These are phyloP conservation scores for Lucinisca nassula DNA, from an alignment of 2,888 invertebrate genomes.

Conservation along the genomic window DNA sequence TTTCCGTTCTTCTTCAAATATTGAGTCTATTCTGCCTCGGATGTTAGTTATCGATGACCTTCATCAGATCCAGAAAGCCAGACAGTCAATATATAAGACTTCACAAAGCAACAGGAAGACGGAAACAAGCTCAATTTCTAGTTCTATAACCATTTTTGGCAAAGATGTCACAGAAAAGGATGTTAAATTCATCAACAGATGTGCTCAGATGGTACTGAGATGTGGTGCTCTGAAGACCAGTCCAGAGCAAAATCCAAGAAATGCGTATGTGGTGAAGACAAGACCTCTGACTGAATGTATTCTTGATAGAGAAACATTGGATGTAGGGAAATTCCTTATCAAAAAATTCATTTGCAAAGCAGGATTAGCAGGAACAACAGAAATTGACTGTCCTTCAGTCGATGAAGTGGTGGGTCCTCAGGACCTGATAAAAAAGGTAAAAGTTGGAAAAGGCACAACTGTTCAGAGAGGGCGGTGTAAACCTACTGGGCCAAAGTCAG, in stretches of 20 bases:
- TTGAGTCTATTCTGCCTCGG: slow-evolving; percentile 34
- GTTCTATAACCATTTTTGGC: background rate
- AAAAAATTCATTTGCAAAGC: slow-evolving; percentile 20
- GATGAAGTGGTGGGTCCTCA: background rate
- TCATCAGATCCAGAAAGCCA: slow-evolving; percentile 10
- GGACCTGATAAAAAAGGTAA: slow-evolving; percentile 28
- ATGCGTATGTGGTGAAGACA: slow-evolving; percentile 11
- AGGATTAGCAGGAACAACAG: background rate
- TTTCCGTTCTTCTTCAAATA: slow-evolving; percentile 47
- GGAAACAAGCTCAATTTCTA: background rate
- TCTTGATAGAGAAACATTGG: slow-evolving; percentile 24
- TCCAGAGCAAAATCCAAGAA: slow-evolving; percentile 1
- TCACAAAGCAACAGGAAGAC: background rate
- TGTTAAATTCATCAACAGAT: slow-evolving; percentile 25
- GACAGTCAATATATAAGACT: background rate
- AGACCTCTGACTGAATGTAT: slow-evolving; percentile 3
- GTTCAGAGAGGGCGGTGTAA: background rate
- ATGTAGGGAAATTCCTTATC: slow-evolving; percentile 15
- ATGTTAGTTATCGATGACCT: slow-evolving; percentile 51
- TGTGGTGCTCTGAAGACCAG: slow-evolving; percentile 10
- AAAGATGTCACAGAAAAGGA: slow-evolving; percentile 22
- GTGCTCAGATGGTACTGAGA: slow-evolving; percentile 32
- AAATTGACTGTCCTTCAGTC: background rate
- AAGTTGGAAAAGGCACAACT: slow-evolving; percentile 23
- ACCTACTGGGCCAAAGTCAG: background rate